A percentile compares a stretch with the other conserved stretches of the same genome.
These are phyloP conservation scores for Barypeithes pellucidus DNA, from an alignment of 2,888 invertebrate genomes.

Conservation along the genomic window DNA sequence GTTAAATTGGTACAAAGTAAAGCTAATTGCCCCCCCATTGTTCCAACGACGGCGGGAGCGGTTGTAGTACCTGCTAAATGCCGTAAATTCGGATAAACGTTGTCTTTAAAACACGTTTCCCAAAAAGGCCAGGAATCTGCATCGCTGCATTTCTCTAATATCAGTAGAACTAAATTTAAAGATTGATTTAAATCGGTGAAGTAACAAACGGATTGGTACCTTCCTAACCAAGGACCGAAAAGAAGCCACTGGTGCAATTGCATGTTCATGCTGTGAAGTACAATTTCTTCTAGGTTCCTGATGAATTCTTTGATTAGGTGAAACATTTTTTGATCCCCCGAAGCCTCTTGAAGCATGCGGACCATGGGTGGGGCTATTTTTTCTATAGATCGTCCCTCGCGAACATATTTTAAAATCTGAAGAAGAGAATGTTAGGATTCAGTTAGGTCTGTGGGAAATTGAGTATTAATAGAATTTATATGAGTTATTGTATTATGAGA, in stretches of 20 bases:
- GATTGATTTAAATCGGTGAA: constrained; percentile 62
- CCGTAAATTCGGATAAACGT: constrained; percentile 63
- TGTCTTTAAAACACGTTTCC: constrained; percentile 61
- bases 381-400: constrained; percentile 60
- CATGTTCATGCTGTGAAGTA: constrained; percentile 61
- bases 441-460: background rate
- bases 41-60: constrained; percentile 61
- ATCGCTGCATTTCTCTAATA: constrained; percentile 59
- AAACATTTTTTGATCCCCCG: constrained; percentile 60
- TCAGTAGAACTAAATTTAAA: constrained; percentile 61
- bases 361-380: constrained; percentile 59
- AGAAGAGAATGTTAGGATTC: constrained; percentile 48
- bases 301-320: constrained; percentile 63
- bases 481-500: too few relatives aligned
- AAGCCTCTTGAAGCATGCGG: constrained; percentile 60
- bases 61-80: constrained; percentile 57
- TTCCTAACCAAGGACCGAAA: constrained; percentile 64
- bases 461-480: too few relatives aligned
- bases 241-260: constrained; percentile 65
- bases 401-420: constrained; percentile 62
- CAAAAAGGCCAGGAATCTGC: constrained; percentile 63
- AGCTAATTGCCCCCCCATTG: constrained; percentile 64
- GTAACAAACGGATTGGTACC: constrained; percentile 64
- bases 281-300: constrained; percentile 59
- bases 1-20: constrained; percentile 56